Evolutionary conservation across 92 coral and sea anemone species (phyloP), one percentile per base, ranked within the genome.

Genomic region (Anthopleura xanthogrammica): DNA sequence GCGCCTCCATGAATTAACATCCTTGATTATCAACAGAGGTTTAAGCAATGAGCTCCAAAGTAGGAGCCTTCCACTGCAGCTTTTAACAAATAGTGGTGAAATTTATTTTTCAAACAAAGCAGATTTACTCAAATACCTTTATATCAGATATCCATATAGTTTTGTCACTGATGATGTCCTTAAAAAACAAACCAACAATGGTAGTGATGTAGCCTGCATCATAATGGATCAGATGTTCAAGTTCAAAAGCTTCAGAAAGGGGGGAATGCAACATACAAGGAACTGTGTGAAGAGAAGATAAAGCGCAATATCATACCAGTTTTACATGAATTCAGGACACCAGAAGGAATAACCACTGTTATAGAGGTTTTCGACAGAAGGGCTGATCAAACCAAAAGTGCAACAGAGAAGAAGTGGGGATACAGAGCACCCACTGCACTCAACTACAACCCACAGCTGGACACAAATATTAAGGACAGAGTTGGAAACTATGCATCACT

Each of bases 1-100:
- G 76, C 85, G 85, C 23, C 77, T 81, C 14, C 74, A 81, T 64
- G 85, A 81, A 81, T 22, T 81, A 16, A 81, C 79, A 81, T 81
- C 79, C 17, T 66, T 81, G 56, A 55, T 68, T 55, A 65, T 70
- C 56, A 29, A 41, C 23, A 81, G 52, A 81, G 78, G 85, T 5
- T 50, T 81, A 41, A 39, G 23, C 52, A 72, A 56, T 65, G 77
- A 36, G 29, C 46, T 55, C 57, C 12, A 55, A 39, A 75, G 71
- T n/a, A 66, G 56, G 57, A 75, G 58, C 52, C 29, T 81, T 20
- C 85, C 85, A 40, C 22, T 81, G 42, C 85, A 81, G 55, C 85
- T 68, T 43, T 43, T 81, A 68, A 81, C 43, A 29, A 81, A 81
- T 56, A 39, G n/a, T 29, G 78, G 77, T 29, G 60, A 66, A 48